Evolutionary conservation across 2,113 vertebrate species (phyloP).

Genomic region (Paratilapia polleni): DNA sequence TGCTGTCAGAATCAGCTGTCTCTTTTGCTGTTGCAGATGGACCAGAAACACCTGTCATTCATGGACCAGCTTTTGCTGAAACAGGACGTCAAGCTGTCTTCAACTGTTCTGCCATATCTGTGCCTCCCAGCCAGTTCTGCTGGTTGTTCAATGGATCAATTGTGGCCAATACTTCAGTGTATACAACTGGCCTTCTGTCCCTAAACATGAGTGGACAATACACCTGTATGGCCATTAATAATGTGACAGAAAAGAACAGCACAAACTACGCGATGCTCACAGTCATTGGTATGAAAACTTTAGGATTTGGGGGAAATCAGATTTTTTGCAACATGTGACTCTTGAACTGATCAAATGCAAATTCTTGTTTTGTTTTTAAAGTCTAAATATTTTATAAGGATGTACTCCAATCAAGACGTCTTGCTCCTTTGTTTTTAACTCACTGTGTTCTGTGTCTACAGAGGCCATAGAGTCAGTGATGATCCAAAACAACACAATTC

Average conservation of each 20-base stretch:
- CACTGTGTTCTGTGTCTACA: constrained; percentile 39
- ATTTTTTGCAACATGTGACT: not conserved
- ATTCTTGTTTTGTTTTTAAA: not conserved
- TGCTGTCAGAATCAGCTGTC: not conserved
- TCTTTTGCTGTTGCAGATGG: constrained; percentile 42
- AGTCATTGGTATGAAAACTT: constrained; percentile 63
- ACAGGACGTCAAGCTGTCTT: constrained; percentile 28
- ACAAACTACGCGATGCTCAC: constrained; percentile 45
- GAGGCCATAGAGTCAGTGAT: constrained; percentile 60
- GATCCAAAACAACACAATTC: constrained; percentile 38
- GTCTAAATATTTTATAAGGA: not conserved
- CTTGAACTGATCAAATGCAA: not conserved
- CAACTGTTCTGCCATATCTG: constrained; percentile 63
- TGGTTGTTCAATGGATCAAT: constrained; percentile 66
- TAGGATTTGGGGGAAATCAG: not conserved
- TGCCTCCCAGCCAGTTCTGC: constrained; percentile 53
- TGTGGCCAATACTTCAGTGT: constrained; percentile 36
- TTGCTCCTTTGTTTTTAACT: not conserved
- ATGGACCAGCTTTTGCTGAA: constrained; percentile 50
- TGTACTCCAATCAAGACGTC: not conserved
- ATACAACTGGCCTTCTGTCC: constrained; percentile 19
- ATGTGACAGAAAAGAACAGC: constrained; percentile 57
- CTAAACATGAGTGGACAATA: constrained; percentile 68
- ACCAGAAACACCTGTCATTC: constrained; percentile 28
- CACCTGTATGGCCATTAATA: constrained; percentile 72